Evolutionary conservation across 2,113 vertebrate species (phyloP).

Genomic region (Cromileptes altivelis): DNA sequence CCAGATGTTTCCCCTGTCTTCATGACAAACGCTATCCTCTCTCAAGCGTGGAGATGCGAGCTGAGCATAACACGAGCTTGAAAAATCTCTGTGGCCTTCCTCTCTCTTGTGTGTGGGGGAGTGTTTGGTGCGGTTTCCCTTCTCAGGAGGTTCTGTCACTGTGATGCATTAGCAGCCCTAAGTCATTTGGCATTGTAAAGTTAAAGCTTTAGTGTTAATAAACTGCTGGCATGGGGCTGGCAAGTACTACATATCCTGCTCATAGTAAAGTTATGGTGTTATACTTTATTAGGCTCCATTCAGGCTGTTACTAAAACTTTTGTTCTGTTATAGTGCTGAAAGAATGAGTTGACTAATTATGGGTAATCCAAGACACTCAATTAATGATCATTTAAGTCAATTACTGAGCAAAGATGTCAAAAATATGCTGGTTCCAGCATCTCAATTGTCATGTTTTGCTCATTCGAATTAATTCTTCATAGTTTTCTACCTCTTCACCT

Average conservation of each 20-base stretch:
- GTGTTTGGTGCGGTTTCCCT: constrained; percentile 21
- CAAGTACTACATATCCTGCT: constrained; percentile 19
- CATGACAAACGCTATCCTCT: constrained; percentile 70
- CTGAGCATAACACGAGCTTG: constrained; percentile 50
- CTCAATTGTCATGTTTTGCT: background rate
- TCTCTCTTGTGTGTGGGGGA: background rate
- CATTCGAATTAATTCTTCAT: background rate
- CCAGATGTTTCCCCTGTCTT: constrained; percentile 75
- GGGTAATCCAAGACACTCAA: background rate
- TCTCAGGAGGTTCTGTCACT: constrained; percentile 34
- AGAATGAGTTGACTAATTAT: background rate
- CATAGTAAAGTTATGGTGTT: background rate
- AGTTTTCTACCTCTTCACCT: background rate
- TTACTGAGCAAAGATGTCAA: background rate
- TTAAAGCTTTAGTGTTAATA: constrained; percentile 50
- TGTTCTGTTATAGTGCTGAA: background rate
- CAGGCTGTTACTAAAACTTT: background rate
- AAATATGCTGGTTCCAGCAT: background rate
- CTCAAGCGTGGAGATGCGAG: constrained; percentile 46
- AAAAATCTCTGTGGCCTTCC: constrained; percentile 59
- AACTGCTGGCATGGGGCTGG: constrained; percentile 29
- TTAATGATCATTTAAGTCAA: background rate
- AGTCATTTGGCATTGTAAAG: constrained; percentile 41
- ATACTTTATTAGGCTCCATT: constrained; percentile 11
- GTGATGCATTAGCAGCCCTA: constrained; percentile 50